Evolutionary conservation across 2,797 vertebrate species (phyloP), one percentile per base, ranked within the genome.

Genomic region (Pangasius macronema): DNA sequence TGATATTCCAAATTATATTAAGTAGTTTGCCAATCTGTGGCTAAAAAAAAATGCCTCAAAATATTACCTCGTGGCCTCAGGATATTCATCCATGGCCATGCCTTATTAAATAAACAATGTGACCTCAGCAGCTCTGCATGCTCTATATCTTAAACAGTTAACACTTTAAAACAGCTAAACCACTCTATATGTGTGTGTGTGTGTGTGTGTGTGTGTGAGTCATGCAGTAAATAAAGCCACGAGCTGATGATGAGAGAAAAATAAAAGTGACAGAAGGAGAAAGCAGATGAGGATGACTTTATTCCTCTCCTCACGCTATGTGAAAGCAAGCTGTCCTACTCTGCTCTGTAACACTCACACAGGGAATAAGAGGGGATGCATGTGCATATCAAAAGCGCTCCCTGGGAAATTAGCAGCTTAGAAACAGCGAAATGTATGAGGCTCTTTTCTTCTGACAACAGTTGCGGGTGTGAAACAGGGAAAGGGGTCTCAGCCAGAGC

Each of bases 401-500:
- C 10, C 73, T 72, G 63, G 57, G 79, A 87, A 90, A 89, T 91
- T 90, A 90, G 86, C 75, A 84, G 87, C 86, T 89, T 61, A 86
- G 67, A 89, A 85, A 85, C 65, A 72, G 63, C 36, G 49, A 80
- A 87, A 85, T 9, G 59, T 39, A 39, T 42, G 51, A 61, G 61
- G 51, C 59, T 82, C 65, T 67, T 83, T 84, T 77, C 46, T 30
- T 75, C 13, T 79, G 75, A 84, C 82, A 87, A 86, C 70, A 72
- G 82, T 82, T 9, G 89, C 75, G 85, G 81, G 87, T 27, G 86
- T 85, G 86, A 83, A 68, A 24, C 82, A 51, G 22, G 8, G 16
- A 51, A 46, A 33, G 30, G 20, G 30, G 51, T 68, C 36, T 36
- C 46, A 42, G 59, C 36, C 49, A 72, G 82, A 57, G 39, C 30